Base-by-base conservation (phyloP, 2,113 vertebrate species). In the Cettia cetti region DNA sequence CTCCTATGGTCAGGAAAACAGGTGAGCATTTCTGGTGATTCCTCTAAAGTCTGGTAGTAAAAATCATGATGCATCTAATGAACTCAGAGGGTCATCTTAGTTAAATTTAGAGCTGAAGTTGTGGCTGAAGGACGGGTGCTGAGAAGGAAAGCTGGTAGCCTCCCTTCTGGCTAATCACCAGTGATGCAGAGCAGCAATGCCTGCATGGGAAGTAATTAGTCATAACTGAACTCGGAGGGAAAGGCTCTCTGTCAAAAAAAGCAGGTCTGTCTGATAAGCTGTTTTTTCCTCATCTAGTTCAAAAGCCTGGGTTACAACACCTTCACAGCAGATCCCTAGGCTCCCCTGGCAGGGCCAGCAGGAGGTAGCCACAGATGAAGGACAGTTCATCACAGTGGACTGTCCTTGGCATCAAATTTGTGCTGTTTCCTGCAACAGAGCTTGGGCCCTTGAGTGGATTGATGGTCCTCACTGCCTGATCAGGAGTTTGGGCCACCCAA, bases 301-400 rank as follows among this genome's bases (percentile, higher is more conserved):
- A 33, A 83, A 83, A 74, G 10, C 42, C 64, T 52, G 50, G 11
- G 11, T 70, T 76, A 14, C 6, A 37, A 13, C 27, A 74, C 16
- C 39, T 70, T 23, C 68, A 31, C 27, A 45, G 56, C 40, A 61
- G 5, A 22, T 37, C 18, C 40, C 28, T n/a, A 3, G 21, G 53
- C 14, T 80, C 20, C 61, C 22, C 45, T 74, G 15, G 6, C 2
- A 3, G 18, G 22, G 10, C 30, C n/a, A 4, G 44, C 17, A 15
- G 61, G 40, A 57, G 23, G 20, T 9, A 79, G 39, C 44, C 1
- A 1, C 14, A 52, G 33, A 33, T 1, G 0, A 59, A 37, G 30
- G 15, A 19, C 0, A 0, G 20, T 13, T 57, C 57, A 10, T 64
- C 0, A 0, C 8, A 0, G 63, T 37, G 24, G 10, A n/a, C n/a